phyloP scores from a whole-genome alignment of 2,888 invertebrate genomes.

The Pilophorus perplexus region DNA sequence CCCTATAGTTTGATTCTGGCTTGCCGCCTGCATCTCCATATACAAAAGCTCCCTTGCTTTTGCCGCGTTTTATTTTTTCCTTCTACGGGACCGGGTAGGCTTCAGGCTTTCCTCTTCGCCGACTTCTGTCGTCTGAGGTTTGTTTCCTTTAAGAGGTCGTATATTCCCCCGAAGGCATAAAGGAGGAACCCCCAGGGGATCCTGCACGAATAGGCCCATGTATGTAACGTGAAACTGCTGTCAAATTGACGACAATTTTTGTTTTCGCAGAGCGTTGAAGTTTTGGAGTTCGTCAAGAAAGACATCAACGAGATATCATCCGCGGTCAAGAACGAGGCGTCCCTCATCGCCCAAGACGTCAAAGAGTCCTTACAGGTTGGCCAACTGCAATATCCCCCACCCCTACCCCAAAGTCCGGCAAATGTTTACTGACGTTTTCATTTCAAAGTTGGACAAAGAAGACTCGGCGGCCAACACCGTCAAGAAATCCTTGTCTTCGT shows the following conservation, averaged over 20 bases:
- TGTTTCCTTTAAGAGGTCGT: too few species aligned
- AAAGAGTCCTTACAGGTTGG: constrained; percentile 54
- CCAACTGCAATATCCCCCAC: not conserved
- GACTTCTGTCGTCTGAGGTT: not conserved
- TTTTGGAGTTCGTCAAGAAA: constrained; percentile 72
- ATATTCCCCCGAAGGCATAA: too few species aligned
- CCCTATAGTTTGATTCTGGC: too few species aligned
- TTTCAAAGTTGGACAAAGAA: constrained; percentile 64
- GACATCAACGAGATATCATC: constrained; percentile 72
- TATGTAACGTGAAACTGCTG: too few species aligned
- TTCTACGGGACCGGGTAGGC: too few species aligned
- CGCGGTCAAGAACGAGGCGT: constrained; percentile 69
- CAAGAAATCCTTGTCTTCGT: constrained; percentile 69
- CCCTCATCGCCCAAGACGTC: constrained; percentile 64
- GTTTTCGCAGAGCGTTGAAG: constrained; percentile 67
- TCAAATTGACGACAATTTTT: too few species aligned
- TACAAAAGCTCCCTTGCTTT: too few species aligned
- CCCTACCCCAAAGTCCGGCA: not conserved
- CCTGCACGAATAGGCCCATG: too few species aligned
- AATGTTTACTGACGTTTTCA: too few species aligned
- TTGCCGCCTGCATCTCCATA: too few species aligned
- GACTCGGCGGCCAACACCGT: constrained; percentile 69
- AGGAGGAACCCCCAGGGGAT: too few species aligned
- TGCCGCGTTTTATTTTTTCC: too few species aligned
- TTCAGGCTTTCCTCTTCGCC: not conserved